Evolutionary conservation across 2,113 vertebrate species (phyloP).

Genomic region (Corvus cornix): DNA sequence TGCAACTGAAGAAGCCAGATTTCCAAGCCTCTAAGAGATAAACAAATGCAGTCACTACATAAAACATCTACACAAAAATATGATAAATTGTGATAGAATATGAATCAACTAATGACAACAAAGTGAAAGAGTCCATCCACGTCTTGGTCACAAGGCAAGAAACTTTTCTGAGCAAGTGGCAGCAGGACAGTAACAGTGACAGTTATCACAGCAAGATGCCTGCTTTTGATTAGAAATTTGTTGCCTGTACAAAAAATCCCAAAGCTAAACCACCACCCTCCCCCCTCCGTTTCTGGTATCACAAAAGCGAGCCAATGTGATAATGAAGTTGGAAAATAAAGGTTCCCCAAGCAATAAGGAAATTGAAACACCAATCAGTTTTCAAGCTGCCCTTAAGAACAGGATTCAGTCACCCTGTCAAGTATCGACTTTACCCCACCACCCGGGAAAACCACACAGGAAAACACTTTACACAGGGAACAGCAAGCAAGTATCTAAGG

Average conservation of each 20-base stretch:
- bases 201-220: rapidly evolving
- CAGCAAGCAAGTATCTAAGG: rapidly evolving
- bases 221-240: background rate
- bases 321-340: background rate
- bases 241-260: background rate
- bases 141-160: background rate
- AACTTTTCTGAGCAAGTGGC: background rate
- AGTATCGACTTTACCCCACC: background rate
- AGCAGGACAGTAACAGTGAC: background rate
- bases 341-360: background rate
- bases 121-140: background rate
- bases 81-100: rapidly evolving
- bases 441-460: background rate
- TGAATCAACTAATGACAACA: background rate
- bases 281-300: background rate
- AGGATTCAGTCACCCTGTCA: background rate
- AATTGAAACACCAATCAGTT: background rate
- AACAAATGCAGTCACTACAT: background rate
- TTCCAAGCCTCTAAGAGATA: background rate
- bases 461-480: background rate
- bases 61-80: rapidly evolving
- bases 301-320: background rate
- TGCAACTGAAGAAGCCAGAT: background rate
- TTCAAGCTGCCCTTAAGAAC: background rate
- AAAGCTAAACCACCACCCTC: background rate